A percentile compares a stretch with the other conserved stretches of the same genome.
phyloP scores from a whole-genome alignment of 2,113 vertebrate species.

The Nansenia antarctica region DNA sequence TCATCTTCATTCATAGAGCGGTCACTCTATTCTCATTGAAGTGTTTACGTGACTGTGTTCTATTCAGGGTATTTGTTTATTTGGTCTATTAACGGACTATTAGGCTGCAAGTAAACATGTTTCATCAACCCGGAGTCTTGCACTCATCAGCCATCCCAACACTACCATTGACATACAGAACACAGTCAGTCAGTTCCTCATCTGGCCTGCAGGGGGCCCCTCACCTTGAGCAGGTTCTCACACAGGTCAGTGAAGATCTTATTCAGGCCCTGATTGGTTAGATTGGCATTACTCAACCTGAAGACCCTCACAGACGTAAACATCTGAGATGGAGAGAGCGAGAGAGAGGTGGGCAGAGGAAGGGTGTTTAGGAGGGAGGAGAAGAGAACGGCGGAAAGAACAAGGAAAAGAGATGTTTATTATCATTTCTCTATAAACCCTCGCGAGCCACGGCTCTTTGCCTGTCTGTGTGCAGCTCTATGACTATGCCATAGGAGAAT shows the following conservation, averaged over 20 bases:
- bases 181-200: too few relatives aligned
- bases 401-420: neutral
- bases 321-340: conserved; percentile 80
- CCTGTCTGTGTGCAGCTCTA: too few relatives aligned
- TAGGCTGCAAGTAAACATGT: too few relatives aligned
- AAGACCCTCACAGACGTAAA: conserved; percentile 96
- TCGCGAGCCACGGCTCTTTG: too few relatives aligned
- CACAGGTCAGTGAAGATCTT: conserved; percentile 97
- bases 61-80: too few relatives aligned
- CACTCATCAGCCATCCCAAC: too few relatives aligned
- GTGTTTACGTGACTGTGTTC: too few relatives aligned
- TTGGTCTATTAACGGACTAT: too few relatives aligned
- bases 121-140: too few relatives aligned
- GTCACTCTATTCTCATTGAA: neutral
- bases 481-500: too few relatives aligned
- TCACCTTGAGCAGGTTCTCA: conserved; percentile 96
- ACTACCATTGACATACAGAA: too few relatives aligned
- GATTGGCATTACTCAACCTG: conserved; percentile 85
- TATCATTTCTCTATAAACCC: neutral
- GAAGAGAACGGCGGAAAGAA: neutral
- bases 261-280: conserved; percentile 94
- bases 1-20: neutral
- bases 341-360: conserved; percentile 35
- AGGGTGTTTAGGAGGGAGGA: conserved; percentile 31
- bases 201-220: conserved; percentile 8